These are phyloP conservation scores for Lathronympha strigana DNA, from an alignment of 2,888 invertebrate species.

Conservation along the genomic window DNA sequence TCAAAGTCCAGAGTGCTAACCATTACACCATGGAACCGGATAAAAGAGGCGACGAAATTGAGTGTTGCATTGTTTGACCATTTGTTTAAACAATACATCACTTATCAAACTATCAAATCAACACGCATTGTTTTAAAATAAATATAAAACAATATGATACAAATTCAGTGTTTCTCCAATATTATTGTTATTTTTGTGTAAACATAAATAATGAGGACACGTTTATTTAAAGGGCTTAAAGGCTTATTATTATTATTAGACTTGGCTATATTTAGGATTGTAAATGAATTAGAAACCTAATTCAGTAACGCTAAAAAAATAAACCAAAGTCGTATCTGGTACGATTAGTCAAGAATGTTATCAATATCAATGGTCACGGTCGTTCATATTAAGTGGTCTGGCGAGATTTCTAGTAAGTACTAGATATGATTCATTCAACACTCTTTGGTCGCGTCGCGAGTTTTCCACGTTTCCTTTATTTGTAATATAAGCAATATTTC, in stretches of 20 bases:
- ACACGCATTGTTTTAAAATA: not conserved
- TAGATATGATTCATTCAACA: too few relatives aligned
- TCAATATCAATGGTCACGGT: not conserved
- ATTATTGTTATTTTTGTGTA: not conserved
- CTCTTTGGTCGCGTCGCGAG: too few relatives aligned
- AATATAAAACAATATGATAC: not conserved
- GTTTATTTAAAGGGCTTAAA: too few relatives aligned
- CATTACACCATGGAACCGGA: constrained; percentile 90
- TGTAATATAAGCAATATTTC: too few relatives aligned
- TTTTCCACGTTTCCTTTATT: too few relatives aligned
- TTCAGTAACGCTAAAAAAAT: too few relatives aligned
- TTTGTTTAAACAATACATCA: constrained; percentile 30
- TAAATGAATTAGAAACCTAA: too few relatives aligned
- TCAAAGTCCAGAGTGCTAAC: constrained; percentile 93
- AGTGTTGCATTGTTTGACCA: constrained; percentile 15
- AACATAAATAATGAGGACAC: not conserved
- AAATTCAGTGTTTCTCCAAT: not conserved
- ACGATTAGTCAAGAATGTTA: not conserved
- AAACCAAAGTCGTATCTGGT: too few relatives aligned
- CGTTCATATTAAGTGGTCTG: not conserved
- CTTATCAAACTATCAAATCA: not conserved
- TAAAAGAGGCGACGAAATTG: constrained; percentile 19
- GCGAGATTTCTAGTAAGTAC: too few relatives aligned
- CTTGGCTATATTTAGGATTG: too few relatives aligned
- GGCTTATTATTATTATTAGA: too few relatives aligned